A percentile compares a stretch with the other conserved stretches of the same genome.
phyloP scores from a whole-genome alignment of 2,888 invertebrate species.

The Dendrolimus pini region DNA sequence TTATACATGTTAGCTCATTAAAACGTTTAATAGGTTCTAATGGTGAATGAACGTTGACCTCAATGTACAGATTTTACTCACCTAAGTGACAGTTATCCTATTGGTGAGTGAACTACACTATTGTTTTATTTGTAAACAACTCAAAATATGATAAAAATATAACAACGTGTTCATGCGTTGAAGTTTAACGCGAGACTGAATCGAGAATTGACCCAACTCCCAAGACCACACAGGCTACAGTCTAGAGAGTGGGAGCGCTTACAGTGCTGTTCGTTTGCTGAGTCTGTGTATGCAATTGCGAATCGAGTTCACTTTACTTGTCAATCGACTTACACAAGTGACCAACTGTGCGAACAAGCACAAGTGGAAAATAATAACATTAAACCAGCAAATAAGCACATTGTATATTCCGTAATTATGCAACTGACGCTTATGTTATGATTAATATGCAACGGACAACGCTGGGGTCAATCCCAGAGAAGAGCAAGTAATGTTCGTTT shows the following conservation, averaged over 20 bases:
- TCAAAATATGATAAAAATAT: not conserved
- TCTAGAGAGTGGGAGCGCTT: not conserved
- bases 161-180: not conserved
- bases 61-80: slow-evolving; percentile 1
- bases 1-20: no score
- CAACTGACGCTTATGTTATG: no score
- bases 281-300: not conserved
- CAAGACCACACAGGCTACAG: not conserved
- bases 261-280: not conserved
- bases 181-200: not conserved
- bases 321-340: not conserved
- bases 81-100: slow-evolving; percentile 2
- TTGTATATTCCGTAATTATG: no score
- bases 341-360: no score
- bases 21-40: no score
- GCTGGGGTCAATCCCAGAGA: no score
- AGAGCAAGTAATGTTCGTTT: no score
- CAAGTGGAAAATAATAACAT: no score
- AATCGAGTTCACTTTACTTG: not conserved
- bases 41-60: not conserved
- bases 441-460: no score
- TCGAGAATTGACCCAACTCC: not conserved
- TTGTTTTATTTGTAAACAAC: slow-evolving; percentile 3
- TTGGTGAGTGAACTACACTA: not conserved
- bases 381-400: no score